Evolutionary conservation across 2,888 invertebrate species (phyloP), one percentile per base, ranked within the genome.

Genomic region (Diplolepis rosae): DNA sequence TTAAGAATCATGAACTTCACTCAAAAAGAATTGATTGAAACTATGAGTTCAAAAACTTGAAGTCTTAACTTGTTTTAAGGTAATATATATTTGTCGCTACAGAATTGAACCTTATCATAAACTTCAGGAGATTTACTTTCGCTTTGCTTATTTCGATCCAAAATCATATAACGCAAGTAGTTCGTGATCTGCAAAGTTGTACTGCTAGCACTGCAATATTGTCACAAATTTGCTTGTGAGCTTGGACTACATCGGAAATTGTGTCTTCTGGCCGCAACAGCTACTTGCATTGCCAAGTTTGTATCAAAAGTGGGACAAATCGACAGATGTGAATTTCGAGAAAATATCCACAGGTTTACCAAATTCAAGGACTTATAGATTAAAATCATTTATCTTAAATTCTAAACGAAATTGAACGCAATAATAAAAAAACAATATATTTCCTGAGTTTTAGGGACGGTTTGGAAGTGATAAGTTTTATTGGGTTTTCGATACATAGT

Each of bases 131-230:
- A 61, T 39, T 39, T 56, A 56, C 18, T 56, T 35, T 42, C 24
- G 61, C 35, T 35, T 61, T 61, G 56, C 22, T 61, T 61, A 24
- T 61, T 39, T 24, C 39, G 24, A 61, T 61, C 35, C n/a, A 24
- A 35, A 6, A 15, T n/a, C 61, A 61, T 39, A 61, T 61, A 61
- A 61, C 39, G 13, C n/a, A 24, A 9, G 35, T 11, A 39, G 61
- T 61, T 61, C 11, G 35, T 61, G 39, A 61, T 61, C 39, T 61
- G 39, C 24, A 61, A 61, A 61, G 39, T 61, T 56, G 35, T 24
- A 56, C 32, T 13, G 13, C 24, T 5, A 56, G 24, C 35, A 39
- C 39, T 39, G 22, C 15, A 27, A 24, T 22, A 24, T 24, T 39
- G 39, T 24, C 24, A 24, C 24, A n/a, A 61, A 61, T 61, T 61